phyloP scores from a whole-genome alignment of 2,888 invertebrate genomes.

The Leptopterna dolabrata region DNA sequence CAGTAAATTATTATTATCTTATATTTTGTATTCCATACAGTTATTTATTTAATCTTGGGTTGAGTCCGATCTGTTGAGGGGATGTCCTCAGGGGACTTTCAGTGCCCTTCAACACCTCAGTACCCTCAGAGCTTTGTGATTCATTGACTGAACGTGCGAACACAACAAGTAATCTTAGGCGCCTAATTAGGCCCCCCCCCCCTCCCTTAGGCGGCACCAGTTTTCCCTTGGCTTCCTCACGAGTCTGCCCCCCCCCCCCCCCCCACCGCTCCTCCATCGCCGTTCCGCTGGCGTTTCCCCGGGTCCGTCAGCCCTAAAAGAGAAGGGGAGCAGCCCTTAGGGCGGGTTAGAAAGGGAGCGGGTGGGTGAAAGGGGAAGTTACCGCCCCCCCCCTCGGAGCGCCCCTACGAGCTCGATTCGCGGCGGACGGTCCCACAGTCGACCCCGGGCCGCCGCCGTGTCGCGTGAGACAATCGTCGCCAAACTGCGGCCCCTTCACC shows the following conservation, averaged over 20 bases:
- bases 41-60: too few species aligned
- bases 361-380: constrained; percentile 11
- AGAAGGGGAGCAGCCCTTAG: neutral
- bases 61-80: too few species aligned
- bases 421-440: constrained; percentile 43
- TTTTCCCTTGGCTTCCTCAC: neutral
- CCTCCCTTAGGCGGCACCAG: neutral
- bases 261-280: neutral
- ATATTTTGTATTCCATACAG: too few species aligned
- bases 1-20: too few species aligned
- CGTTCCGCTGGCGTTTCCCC: neutral
- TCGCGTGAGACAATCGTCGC: constrained; percentile 38
- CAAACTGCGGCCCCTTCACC: constrained; percentile 18
- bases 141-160: constrained; percentile 7
- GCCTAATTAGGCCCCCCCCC: constrained; percentile 10
- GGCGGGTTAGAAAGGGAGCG: neutral
- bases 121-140: neutral
- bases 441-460: constrained; percentile 53
- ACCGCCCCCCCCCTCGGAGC: constrained; percentile 1
- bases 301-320: neutral
- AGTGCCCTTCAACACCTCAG: neutral
- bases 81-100: neutral
- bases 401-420: neutral
- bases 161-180: constrained; percentile 15
- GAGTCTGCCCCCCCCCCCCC: neutral